A percentile compares a stretch with the other conserved stretches of the same genome.
Conservation (phyloP, 2,797 vertebrate species). For the Ataeniobius toweri region DNA sequence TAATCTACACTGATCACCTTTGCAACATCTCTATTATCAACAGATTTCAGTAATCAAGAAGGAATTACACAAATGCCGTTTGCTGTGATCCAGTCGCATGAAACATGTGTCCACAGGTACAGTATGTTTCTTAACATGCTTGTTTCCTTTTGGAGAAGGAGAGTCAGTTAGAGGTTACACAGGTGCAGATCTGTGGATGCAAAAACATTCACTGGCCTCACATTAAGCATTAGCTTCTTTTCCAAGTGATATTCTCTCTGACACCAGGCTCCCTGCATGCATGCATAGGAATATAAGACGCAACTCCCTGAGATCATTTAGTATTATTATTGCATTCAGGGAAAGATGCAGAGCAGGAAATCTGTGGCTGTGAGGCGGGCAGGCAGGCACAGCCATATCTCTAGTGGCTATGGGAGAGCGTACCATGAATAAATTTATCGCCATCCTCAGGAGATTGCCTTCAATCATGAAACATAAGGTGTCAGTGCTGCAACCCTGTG, state of each 20-base stretch:
- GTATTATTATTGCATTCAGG: slow-evolving; percentile 76
- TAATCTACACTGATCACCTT: slow-evolving; percentile 86
- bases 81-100: slow-evolving; percentile 71
- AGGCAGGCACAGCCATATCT: slow-evolving; percentile 70
- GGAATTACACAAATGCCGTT: slow-evolving; percentile 81
- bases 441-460: slow-evolving; percentile 82
- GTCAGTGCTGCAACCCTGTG: slow-evolving; percentile 76
- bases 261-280: slow-evolving; percentile 36
- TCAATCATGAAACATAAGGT: slow-evolving; percentile 85
- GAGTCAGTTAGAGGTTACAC: slow-evolving; percentile 48
- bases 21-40: slow-evolving; percentile 86
- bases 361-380: slow-evolving; percentile 70
- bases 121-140: slow-evolving; percentile 37
- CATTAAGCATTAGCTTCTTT: slow-evolving; percentile 52
- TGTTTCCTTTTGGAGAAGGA: slow-evolving; percentile 56
- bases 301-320: slow-evolving; percentile 75
- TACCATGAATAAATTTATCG: slow-evolving; percentile 82
- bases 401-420: slow-evolving; percentile 76
- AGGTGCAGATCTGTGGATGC: slow-evolving; percentile 57
- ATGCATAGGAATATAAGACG: slow-evolving; percentile 59
- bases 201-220: slow-evolving; percentile 52
- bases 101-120: slow-evolving; percentile 11
- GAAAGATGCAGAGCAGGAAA: slow-evolving; percentile 75
- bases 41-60: slow-evolving; percentile 81
- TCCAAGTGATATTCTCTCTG: slow-evolving; percentile 35